Conservation (phyloP, 2,113 vertebrate species). For the Laticauda laticaudata region DNA sequence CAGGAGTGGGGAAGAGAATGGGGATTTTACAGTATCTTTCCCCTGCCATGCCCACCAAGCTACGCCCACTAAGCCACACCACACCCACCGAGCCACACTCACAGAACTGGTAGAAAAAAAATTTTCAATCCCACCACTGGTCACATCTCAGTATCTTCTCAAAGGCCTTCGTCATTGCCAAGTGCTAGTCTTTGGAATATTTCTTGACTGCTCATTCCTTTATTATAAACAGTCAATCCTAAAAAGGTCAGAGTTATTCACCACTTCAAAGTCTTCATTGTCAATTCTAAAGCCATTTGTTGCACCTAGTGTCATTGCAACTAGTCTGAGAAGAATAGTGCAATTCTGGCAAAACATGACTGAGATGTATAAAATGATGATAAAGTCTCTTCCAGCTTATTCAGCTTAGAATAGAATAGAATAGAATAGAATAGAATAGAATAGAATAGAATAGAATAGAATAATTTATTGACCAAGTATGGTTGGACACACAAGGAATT, state of each 20-base stretch:
- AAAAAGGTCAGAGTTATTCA: not conserved
- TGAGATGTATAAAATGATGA: not conserved
- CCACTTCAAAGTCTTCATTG: not conserved
- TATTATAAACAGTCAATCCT: not conserved
- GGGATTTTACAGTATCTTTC: too few species aligned
- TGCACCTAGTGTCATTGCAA: not conserved
- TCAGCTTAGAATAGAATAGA: not conserved
- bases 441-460: too few species aligned
- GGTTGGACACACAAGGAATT: too few species aligned
- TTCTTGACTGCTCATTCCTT: not conserved
- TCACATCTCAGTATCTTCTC: not conserved
- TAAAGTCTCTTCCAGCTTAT: not conserved
- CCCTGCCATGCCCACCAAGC: too few species aligned
- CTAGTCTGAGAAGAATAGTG: not conserved
- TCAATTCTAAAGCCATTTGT: not conserved
- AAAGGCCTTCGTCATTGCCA: not conserved
- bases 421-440: too few species aligned
- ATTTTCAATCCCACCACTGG: not conserved
- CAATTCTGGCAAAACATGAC: not conserved
- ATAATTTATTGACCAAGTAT: too few species aligned
- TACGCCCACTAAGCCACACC: too few species aligned
- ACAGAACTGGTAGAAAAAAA: too few species aligned
- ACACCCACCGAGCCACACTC: too few species aligned
- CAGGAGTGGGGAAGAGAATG: too few species aligned
- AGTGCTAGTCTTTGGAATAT: not conserved